Conservation (phyloP, 2,797 vertebrate species). For the Merluccius polli region DNA sequence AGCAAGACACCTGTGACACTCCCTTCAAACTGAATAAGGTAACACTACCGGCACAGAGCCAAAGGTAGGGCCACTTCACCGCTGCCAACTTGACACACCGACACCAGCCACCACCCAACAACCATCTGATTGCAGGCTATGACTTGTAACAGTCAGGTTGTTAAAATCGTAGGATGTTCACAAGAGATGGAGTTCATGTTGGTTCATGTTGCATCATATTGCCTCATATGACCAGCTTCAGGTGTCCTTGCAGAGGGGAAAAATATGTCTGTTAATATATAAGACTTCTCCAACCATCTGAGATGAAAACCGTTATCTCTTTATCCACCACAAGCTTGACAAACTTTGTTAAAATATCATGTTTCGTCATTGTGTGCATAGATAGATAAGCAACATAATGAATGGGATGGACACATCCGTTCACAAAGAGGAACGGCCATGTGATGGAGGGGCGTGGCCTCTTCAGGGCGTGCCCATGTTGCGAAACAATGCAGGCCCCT, state of each 20-base stretch:
- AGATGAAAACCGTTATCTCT: neutral
- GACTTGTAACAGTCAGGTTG: conserved; percentile 1
- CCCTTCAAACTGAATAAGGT: conserved; percentile 69
- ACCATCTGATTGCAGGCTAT: neutral
- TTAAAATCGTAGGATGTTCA: neutral
- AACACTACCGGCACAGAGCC: conserved; percentile 5
- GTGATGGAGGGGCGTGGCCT: no score
- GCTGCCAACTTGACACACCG: no score
- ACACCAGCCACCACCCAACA: neutral
- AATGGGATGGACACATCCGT: no score
- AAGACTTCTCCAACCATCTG: neutral
- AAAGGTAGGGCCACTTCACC: neutral
- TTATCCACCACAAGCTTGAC: neutral
- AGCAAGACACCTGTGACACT: conserved; percentile 30
- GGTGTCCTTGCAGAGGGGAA: neutral
- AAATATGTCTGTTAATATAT: neutral
- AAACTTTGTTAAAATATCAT: no score
- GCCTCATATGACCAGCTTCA: neutral
- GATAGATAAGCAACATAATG: neutral
- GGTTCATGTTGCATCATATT: neutral
- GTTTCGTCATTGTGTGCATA: no score
- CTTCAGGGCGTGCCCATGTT: no score
- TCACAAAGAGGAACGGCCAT: no score
- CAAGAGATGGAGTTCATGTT: no score
- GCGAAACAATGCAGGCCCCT: no score